Percentiles rank a stretch among this genome's conserved stretches.
These are phyloP conservation scores for Galleria mellonella DNA, from an alignment of 1,140 invertebrate genomes.

Conservation along the genomic window DNA sequence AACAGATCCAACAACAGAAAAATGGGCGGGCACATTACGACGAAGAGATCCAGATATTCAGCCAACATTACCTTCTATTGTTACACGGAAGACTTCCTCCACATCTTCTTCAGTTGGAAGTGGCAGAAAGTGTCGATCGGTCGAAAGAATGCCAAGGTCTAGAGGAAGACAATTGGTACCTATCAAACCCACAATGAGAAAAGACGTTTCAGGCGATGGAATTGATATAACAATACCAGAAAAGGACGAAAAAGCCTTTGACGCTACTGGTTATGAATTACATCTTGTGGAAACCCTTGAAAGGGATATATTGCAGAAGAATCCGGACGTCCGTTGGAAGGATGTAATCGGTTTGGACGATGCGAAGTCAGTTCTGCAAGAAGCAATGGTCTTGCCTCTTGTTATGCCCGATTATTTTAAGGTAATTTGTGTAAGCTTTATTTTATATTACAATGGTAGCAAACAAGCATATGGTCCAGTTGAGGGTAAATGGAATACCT, in stretches of 20 bases:
- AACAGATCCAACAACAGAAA: conserved; percentile 68
- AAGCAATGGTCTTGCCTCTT: conserved; percentile 97
- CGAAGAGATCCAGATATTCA: conserved; percentile 80
- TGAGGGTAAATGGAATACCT: neutral
- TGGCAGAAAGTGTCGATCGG: conserved; percentile 73
- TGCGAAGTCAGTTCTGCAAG: conserved; percentile 95
- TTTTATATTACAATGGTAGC: neutral
- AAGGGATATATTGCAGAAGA: conserved; percentile 96
- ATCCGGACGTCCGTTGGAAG: conserved; percentile 96
- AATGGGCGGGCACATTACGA: conserved; percentile 77
- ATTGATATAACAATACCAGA: conserved; percentile 46
- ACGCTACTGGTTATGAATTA: conserved; percentile 83
- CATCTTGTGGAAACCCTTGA: conserved; percentile 89
- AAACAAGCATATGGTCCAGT: too few species aligned
- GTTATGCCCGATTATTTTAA: conserved; percentile 99
- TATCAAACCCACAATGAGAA: conserved; percentile 54
- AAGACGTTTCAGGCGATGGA: conserved; percentile 49
- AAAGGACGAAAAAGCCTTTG: conserved; percentile 80
- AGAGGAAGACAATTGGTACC: conserved; percentile 46
- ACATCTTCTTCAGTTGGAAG: conserved; percentile 40
- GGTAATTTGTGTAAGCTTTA: conserved; percentile 49
- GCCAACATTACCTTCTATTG: conserved; percentile 78
- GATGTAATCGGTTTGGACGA: conserved; percentile 97
- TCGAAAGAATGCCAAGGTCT: conserved; percentile 66
- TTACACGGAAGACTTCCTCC: conserved; percentile 53